Percentiles rank a stretch among this genome's conserved stretches.
These are phyloP conservation scores for Papilio glaucus DNA, from an alignment of 1,140 invertebrate species.

Conservation along the genomic window DNA sequence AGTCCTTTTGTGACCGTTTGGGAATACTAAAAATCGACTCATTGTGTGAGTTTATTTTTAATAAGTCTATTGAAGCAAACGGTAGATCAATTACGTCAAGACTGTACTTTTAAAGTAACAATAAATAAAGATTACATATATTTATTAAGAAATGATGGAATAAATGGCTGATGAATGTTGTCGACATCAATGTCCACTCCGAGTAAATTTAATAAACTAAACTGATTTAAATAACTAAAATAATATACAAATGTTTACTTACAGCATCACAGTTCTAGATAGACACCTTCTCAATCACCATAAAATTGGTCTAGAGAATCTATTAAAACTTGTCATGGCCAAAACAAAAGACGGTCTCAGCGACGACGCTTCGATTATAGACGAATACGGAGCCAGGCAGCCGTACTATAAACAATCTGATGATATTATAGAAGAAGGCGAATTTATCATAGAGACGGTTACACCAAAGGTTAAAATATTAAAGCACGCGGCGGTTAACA, in stretches of 20 bases:
- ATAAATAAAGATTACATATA: background rate
- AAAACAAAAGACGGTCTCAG: constrained; percentile 69
- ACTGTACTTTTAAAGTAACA: background rate
- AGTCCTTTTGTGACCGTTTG: too few relatives aligned
- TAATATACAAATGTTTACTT: constrained; percentile 16
- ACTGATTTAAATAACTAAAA: background rate
- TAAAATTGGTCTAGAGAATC: constrained; percentile 69
- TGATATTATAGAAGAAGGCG: constrained; percentile 62
- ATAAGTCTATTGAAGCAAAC: too few relatives aligned
- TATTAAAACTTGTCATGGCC: constrained; percentile 69
- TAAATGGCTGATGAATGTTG: background rate
- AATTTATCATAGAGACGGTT: constrained; percentile 69
- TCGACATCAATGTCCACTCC: background rate
- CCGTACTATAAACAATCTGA: constrained; percentile 65
- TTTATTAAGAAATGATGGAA: background rate
- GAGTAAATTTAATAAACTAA: background rate
- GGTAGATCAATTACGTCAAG: too few relatives aligned
- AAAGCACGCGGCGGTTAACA: constrained; percentile 63
- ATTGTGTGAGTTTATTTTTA: too few relatives aligned
- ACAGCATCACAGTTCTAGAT: constrained; percentile 73
- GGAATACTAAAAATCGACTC: too few relatives aligned
- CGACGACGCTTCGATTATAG: constrained; percentile 42
- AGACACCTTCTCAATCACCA: constrained; percentile 71
- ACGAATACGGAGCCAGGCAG: constrained; percentile 53
- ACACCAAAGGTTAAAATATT: constrained; percentile 69